These are phyloP conservation scores for Sturmia bella DNA, from an alignment of 2,888 invertebrate species.

Conservation along the genomic window DNA sequence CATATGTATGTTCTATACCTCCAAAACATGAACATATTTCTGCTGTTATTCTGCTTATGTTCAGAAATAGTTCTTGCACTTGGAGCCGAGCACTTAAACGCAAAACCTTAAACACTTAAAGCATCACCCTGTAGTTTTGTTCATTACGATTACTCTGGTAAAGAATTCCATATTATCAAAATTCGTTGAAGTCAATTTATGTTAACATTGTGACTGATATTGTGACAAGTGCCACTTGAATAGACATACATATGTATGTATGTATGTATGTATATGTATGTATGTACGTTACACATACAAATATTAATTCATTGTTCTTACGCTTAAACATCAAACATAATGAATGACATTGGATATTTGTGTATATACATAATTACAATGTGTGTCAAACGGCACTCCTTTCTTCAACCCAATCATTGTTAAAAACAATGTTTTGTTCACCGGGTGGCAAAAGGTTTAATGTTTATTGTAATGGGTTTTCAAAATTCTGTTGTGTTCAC, in stretches of 20 bases:
- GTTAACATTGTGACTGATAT: constrained; percentile 43
- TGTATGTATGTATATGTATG: not conserved
- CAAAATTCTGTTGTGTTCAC: too few species aligned
- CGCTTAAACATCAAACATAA: too few species aligned
- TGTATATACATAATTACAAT: constrained; percentile 15
- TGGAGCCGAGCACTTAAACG: too few species aligned
- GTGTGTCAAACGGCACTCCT: constrained; percentile 40
- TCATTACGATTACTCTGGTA: constrained; percentile 20
- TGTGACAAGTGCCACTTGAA: constrained; percentile 64
- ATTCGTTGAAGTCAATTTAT: constrained; percentile 52
- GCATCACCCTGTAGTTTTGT: not conserved
- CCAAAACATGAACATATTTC: too few species aligned
- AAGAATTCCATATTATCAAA: constrained; percentile 19
- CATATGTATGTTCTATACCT: too few species aligned
- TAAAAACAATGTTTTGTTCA: constrained; percentile 1
- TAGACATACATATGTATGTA: not conserved
- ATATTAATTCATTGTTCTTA: too few species aligned
- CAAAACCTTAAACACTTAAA: too few species aligned
- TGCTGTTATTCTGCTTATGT: not conserved
- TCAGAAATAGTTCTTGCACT: not conserved
- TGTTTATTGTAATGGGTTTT: too few species aligned
- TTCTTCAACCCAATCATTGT: constrained; percentile 32
- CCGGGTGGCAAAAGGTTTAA: too few species aligned
- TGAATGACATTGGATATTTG: constrained; percentile 42
- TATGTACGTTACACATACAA: too few species aligned